phyloP scores from a whole-genome alignment of 2,888 invertebrate species.

The Pyrgus malvae region DNA sequence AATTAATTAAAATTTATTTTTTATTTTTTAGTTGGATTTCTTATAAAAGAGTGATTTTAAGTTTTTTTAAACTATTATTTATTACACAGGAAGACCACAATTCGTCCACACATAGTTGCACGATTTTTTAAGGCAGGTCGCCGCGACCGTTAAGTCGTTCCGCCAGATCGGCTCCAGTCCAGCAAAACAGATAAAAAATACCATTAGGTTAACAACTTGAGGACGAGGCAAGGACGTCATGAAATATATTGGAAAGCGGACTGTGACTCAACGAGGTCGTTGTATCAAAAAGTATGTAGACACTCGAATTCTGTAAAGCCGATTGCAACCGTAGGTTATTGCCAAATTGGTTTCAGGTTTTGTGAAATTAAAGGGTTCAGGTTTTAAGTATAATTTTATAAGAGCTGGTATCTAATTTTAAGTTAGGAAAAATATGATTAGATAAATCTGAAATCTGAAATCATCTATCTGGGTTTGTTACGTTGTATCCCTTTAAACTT shows the following conservation, averaged over 20 bases:
- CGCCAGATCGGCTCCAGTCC: conserved; percentile 42
- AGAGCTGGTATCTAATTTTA: too few relatives aligned
- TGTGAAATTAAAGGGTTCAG: conserved; percentile 3
- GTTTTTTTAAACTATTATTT: not conserved
- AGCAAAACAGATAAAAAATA: conserved; percentile 12
- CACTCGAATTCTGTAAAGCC: conserved; percentile 19
- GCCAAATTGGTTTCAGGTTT: conserved; percentile 8
- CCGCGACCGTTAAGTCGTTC: conserved; percentile 53
- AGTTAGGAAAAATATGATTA: too few relatives aligned
- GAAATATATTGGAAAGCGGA: conserved; percentile 21
- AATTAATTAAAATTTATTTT: too few relatives aligned
- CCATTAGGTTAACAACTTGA: conserved; percentile 40
- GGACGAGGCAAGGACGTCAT: conserved; percentile 56
- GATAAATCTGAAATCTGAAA: too few relatives aligned
- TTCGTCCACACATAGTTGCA: not conserved
- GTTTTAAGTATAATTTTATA: not conserved
- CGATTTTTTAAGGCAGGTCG: conserved; percentile 49
- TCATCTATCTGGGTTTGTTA: too few relatives aligned
- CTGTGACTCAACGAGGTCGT: conserved; percentile 20
- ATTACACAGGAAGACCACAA: not conserved
- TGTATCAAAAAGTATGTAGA: conserved; percentile 5
- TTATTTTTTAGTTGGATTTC: too few relatives aligned
- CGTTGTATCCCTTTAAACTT: too few relatives aligned
- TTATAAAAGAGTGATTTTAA: too few relatives aligned
- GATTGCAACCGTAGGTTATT: conserved; percentile 34